These are phyloP conservation scores for Heliconius ethilla DNA, from an alignment of 2,888 invertebrate genomes.

Conservation along the genomic window DNA sequence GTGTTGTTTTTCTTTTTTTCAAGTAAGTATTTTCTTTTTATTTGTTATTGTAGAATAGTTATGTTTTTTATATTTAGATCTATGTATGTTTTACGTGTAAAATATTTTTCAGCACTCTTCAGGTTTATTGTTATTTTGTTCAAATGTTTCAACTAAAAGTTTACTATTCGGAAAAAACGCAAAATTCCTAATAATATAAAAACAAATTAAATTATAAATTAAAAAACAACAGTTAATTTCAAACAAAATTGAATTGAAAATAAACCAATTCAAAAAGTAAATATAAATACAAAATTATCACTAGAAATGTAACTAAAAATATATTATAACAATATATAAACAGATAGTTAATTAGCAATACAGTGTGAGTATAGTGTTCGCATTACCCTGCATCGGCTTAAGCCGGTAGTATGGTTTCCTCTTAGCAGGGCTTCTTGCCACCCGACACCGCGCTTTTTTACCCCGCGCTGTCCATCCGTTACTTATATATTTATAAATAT, in stretches of 20 bases:
- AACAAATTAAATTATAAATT: too few relatives aligned
- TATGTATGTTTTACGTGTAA: not conserved
- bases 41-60: slow-evolving; percentile 14
- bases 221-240: too few relatives aligned
- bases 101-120: not conserved
- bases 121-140: not conserved
- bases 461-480: slow-evolving; percentile 49
- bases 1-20: slow-evolving; percentile 46
- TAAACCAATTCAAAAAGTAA: too few relatives aligned
- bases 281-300: too few relatives aligned
- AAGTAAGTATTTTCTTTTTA: slow-evolving; percentile 47
- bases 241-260: too few relatives aligned
- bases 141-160: not conserved
- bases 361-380: slow-evolving; percentile 16
- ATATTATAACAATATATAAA: not conserved
- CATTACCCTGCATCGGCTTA: slow-evolving; percentile 49
- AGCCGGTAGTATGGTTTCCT: slow-evolving; percentile 75
- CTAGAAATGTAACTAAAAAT: not conserved
- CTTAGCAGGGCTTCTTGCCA: slow-evolving; percentile 60
- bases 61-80: not conserved
- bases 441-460: slow-evolving; percentile 56
- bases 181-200: too few relatives aligned
- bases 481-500: slow-evolving; percentile 40
- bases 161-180: not conserved
- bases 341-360: slow-evolving; percentile 31